Conservation (phyloP, 1,140 invertebrate genomes). For the Drosophila mojavensis region DNA sequence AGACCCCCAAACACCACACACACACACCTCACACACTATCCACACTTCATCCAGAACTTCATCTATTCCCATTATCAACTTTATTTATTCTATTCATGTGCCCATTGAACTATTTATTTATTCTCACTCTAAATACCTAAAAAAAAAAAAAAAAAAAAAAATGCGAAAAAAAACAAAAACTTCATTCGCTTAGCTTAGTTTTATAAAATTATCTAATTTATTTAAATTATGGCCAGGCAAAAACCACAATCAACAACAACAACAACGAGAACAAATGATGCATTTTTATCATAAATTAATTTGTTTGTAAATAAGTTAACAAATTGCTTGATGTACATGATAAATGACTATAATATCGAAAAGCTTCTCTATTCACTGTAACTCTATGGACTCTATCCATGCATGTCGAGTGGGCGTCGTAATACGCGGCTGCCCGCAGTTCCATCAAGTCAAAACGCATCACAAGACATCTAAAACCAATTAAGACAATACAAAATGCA, state of each 20-base stretch:
- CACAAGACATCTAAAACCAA: slow-evolving; percentile 36
- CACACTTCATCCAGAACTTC: neutral
- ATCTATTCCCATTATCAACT: slow-evolving; percentile 7
- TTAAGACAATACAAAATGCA: slow-evolving; percentile 39
- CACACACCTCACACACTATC: neutral
- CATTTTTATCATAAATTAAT: slow-evolving; percentile 76
- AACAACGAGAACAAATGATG: slow-evolving; percentile 54
- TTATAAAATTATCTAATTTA: slow-evolving; percentile 80
- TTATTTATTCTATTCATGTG: slow-evolving; percentile 56
- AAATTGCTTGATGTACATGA: slow-evolving; percentile 68
- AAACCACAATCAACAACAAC: slow-evolving; percentile 14
- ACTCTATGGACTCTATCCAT: slow-evolving; percentile 1
- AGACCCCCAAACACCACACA: neutral
- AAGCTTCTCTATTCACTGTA: slow-evolving; percentile 37
- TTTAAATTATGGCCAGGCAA: slow-evolving; percentile 73
- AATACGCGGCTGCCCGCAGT: slow-evolving; percentile 29
- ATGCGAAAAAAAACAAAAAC: slow-evolving; percentile 9
- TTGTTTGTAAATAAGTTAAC: slow-evolving; percentile 80
- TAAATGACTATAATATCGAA: slow-evolving; percentile 54
- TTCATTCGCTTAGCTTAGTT: slow-evolving; percentile 72
- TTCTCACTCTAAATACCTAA: slow-evolving; percentile 22
- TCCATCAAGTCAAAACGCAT: slow-evolving; percentile 70
- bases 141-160: slow-evolving; percentile 19
- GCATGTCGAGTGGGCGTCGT: slow-evolving; percentile 26
- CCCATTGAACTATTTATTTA: slow-evolving; percentile 77